These are phyloP conservation scores for Lineus longissimus DNA, from an alignment of 1,140 invertebrate genomes.

Conservation along the genomic window DNA sequence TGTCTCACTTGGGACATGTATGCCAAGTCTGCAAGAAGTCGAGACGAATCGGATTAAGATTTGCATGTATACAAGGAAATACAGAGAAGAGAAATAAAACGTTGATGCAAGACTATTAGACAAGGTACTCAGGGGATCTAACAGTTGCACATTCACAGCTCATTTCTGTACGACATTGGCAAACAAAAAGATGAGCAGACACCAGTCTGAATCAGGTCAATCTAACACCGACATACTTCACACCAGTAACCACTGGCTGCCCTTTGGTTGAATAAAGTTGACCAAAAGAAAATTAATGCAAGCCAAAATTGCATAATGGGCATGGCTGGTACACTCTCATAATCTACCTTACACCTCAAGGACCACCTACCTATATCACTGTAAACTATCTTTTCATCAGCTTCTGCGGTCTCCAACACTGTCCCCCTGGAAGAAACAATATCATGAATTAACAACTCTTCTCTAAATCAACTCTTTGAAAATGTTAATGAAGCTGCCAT, in stretches of 20 bases:
- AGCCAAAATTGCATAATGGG: neutral
- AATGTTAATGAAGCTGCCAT: neutral
- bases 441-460: neutral
- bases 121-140: no score
- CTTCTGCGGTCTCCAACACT: constrained; percentile 67
- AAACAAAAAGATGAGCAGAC: no score
- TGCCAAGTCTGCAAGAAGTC: constrained; percentile 63
- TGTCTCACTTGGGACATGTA: constrained; percentile 70
- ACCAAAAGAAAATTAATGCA: no score
- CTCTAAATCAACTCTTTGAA: neutral
- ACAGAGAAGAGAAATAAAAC: neutral
- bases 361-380: constrained; percentile 66
- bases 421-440: constrained; percentile 59
- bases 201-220: no score
- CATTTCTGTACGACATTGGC: no score
- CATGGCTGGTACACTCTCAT: no score
- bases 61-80: neutral
- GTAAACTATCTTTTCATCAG: constrained; percentile 67
- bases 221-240: no score
- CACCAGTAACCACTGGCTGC: no score
- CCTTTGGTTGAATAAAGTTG: no score
- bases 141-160: no score
- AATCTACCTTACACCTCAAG: neutral
- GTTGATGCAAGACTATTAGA: no score
- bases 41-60: constrained; percentile 6